Conservation (phyloP, 2,888 invertebrate species). For the Hydrotaea diabolus region DNA sequence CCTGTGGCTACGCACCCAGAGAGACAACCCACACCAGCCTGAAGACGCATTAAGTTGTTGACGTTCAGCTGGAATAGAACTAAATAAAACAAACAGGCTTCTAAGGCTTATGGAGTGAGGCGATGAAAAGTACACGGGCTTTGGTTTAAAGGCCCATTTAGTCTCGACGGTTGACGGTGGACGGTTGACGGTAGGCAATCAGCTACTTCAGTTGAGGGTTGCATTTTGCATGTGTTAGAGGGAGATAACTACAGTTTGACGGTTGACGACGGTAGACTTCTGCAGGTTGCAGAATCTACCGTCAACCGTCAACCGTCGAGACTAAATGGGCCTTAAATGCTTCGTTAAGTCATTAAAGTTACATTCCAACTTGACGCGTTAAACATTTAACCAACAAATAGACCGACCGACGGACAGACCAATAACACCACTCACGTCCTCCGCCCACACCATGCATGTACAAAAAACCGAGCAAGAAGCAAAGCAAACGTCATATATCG, state of each 20-base stretch:
- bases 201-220: no score
- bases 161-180: no score
- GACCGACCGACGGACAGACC: not conserved
- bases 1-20: no score
- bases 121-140: constrained; percentile 12
- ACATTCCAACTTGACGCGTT: constrained; percentile 43
- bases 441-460: not conserved
- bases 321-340: no score
- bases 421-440: not conserved
- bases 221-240: no score
- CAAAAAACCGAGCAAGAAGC: not conserved
- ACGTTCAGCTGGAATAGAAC: not conserved
- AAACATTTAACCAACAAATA: not conserved
- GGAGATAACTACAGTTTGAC: no score
- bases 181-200: no score
- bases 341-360: constrained; percentile 66
- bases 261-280: no score
- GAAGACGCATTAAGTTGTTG: not conserved
- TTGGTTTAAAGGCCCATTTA: no score
- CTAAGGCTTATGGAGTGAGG: not conserved
- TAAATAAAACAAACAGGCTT: not conserved
- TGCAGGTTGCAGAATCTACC: no score
- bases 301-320: no score
- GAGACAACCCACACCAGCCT: no score
- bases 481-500: not conserved